phyloP scores from a whole-genome alignment of 2,797 vertebrate species.

The Myiothlypis coronata region DNA sequence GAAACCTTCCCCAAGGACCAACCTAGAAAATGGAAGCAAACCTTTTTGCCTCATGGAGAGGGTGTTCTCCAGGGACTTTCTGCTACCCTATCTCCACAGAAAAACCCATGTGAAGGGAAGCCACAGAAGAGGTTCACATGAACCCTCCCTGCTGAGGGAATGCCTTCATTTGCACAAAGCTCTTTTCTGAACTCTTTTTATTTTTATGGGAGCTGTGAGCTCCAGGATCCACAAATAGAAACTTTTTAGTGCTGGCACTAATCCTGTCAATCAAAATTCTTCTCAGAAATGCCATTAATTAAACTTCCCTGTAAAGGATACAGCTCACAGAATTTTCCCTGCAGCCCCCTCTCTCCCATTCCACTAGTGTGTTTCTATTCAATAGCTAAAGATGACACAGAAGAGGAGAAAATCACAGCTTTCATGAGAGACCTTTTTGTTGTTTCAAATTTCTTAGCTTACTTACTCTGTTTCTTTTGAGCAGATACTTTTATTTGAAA shows the following conservation, averaged over 20 bases:
- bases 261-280: slow-evolving; percentile 17
- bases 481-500: slow-evolving; percentile 50
- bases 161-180: slow-evolving; percentile 23
- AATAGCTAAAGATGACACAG: background rate
- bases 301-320: background rate
- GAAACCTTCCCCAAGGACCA: background rate
- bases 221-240: slow-evolving; percentile 30
- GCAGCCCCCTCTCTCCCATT: background rate
- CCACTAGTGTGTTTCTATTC: background rate
- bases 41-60: background rate
- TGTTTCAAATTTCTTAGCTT: slow-evolving; percentile 38
- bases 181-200: background rate
- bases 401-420: background rate
- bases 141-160: background rate
- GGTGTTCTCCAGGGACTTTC: background rate
- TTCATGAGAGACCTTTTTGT: background rate
- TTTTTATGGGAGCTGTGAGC: slow-evolving; percentile 21
- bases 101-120: slow-evolving; percentile 9
- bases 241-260: slow-evolving; percentile 8
- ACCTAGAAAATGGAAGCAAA: background rate
- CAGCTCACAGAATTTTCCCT: background rate
- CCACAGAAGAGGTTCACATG: background rate
- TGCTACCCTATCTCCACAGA: background rate
- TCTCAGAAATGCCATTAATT: slow-evolving; percentile 33
- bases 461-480: slow-evolving; percentile 41